A percentile compares a stretch with the other conserved stretches of the same genome.
Conservation (phyloP, 2,888 invertebrate genomes). For the Rhodophaea formosa region DNA sequence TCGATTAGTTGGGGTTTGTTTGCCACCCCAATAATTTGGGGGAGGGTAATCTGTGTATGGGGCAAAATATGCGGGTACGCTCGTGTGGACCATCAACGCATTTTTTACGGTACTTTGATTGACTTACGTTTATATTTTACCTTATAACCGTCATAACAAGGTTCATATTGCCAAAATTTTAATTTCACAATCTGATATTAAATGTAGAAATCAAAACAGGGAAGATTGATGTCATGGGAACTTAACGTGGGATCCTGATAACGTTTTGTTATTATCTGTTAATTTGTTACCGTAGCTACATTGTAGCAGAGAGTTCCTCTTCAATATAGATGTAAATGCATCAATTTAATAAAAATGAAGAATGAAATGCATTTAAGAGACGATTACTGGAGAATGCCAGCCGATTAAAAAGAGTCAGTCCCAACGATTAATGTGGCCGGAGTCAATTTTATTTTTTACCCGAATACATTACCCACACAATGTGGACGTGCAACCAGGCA, state of each 20-base stretch:
- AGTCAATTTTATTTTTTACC: constrained; percentile 36
- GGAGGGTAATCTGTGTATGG: constrained; percentile 53
- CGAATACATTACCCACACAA: constrained; percentile 38
- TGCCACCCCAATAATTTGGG: constrained; percentile 46
- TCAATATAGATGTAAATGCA: constrained; percentile 21
- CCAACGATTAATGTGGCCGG: constrained; percentile 16
- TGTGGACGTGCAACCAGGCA: constrained; percentile 41
- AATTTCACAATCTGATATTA: constrained; percentile 59
- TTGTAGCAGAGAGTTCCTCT: constrained; percentile 23
- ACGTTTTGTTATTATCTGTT: constrained; percentile 34
- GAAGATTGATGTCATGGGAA: constrained; percentile 73
- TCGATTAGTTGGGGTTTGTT: constrained; percentile 48
- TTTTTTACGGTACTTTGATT: constrained; percentile 39
- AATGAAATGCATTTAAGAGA: constrained; percentile 2
- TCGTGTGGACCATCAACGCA: constrained; percentile 42
- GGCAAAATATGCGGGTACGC: constrained; percentile 67
- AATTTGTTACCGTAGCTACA: constrained; percentile 28
- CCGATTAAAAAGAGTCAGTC: constrained; percentile 10
- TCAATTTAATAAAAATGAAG: constrained; percentile 13
- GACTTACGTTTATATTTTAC: neutral
- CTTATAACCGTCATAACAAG: constrained; percentile 13
- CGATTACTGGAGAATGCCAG: constrained; percentile 10
- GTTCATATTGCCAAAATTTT: constrained; percentile 24
- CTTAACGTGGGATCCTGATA: constrained; percentile 53
- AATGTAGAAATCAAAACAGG: constrained; percentile 70